Conservation (phyloP, 2,797 vertebrate species). For the Helicolenus hilgendorfi region DNA sequence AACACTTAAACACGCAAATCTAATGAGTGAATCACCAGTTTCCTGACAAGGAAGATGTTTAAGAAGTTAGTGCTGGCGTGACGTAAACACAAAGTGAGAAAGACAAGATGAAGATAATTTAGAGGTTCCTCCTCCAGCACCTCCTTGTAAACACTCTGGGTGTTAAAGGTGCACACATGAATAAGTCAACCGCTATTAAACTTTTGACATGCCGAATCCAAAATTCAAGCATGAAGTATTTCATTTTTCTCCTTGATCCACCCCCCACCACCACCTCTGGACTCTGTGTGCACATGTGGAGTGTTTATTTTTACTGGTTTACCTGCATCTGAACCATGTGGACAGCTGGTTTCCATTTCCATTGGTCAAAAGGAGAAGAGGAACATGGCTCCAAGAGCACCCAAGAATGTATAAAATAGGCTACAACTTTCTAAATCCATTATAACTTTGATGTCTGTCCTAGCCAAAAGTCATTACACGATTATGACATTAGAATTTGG, state of each 20-base stretch:
- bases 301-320: slow-evolving; percentile 54
- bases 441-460: neutral
- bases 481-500: neutral
- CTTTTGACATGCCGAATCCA: slow-evolving; percentile 30
- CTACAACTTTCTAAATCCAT: neutral
- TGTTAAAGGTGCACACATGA: slow-evolving; percentile 48
- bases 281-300: slow-evolving; percentile 46
- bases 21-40: slow-evolving; percentile 12
- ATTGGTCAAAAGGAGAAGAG: slow-evolving; percentile 19
- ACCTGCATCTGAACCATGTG: slow-evolving; percentile 48
- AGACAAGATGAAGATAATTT: slow-evolving; percentile 18
- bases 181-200: slow-evolving; percentile 54
- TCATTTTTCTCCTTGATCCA: slow-evolving; percentile 49
- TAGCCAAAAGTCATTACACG: neutral
- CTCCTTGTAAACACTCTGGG: slow-evolving; percentile 47
- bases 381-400: slow-evolving; percentile 8
- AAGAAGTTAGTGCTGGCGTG: neutral
- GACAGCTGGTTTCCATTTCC: slow-evolving; percentile 70
- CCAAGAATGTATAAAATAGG: neutral
- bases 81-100: slow-evolving; percentile 25
- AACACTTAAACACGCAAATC: neutral
- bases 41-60: neutral
- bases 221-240: slow-evolving; percentile 44
- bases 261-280: neutral
- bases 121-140: slow-evolving; percentile 26